Base-by-base conservation (phyloP, 1,140 invertebrate genomes). In the Ceratitis capitata region DNA sequence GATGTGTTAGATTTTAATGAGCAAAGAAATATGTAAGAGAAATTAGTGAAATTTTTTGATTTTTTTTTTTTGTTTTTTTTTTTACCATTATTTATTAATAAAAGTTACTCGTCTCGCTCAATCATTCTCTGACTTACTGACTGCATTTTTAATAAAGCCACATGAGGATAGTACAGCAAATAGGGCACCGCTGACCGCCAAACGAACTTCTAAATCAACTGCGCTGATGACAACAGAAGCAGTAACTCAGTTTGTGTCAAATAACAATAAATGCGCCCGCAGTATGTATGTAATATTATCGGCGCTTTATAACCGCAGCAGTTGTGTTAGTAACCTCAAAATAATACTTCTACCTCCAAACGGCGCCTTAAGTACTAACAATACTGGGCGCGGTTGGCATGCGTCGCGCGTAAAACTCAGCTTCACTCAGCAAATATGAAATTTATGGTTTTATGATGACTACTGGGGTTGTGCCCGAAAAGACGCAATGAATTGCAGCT, bases 401-500 rank as follows among this genome's bases (percentile, higher is more conserved):
- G 32, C n/a, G 29, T 69, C 39, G 26, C 61, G 26, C 35, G 61
- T 32, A 78, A 42, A 78, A 78, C 39, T 78, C 69, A 78, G 45
- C 39, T 78, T 39, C 19, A 45, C 69, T 45, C 39, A 85, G 87
- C 89, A 90, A 90, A 90, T 90, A 90, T 88, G 89, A 90, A 90
- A 90, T 90, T 90, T 90, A 90, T 90, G 89, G 89, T 90, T 90
- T 90, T 90, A 90, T 90, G 89, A 90, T 90, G 89, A 90, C 89
- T 89, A 88, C 88, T 89, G 89, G 90, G 89, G 89, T 87, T 90
- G 89, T 88, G 88, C 89, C 88, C 88, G 89, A 89, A 89, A 89
- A 90, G 88, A 89, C 89, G 88, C 88, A 78, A 45, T 78, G 39
- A 45, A 78, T 83, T 83, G 82, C 82, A 49, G 45, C n/a, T 53